These are phyloP conservation scores for Albula glossodonta DNA, from an alignment of 2,113 vertebrate species.

Conservation along the genomic window DNA sequence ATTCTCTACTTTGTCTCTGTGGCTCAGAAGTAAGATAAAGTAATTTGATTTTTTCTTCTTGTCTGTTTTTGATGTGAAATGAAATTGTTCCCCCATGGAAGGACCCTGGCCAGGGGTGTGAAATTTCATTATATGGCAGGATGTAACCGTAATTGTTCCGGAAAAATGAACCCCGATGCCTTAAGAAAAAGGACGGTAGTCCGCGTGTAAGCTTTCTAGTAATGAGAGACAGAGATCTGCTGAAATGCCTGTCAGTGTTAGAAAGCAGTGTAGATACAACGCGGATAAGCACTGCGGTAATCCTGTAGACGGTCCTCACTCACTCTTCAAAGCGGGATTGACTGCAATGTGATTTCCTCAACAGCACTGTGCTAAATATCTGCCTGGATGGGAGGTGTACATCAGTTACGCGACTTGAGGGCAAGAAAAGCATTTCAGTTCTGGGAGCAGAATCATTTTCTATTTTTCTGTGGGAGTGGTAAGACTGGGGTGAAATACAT, in stretches of 20 bases:
- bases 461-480: background rate
- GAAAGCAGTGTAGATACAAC: background rate
- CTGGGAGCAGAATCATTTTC: background rate
- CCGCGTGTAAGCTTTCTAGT: background rate
- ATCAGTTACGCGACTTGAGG: background rate
- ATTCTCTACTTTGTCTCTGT: background rate
- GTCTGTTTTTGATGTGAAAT: constrained; percentile 41
- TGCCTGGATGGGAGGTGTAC: background rate
- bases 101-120: constrained; percentile 23
- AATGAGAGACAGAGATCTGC: background rate
- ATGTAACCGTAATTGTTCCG: background rate
- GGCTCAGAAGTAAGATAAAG: constrained; percentile 14
- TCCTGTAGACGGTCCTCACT: background rate
- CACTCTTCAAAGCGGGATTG: background rate
- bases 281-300: background rate
- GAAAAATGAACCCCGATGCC: background rate
- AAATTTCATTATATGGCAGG: constrained; percentile 45
- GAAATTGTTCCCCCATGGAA: constrained; percentile 47
- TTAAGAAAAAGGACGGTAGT: background rate
- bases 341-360: background rate
- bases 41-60: background rate
- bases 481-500: background rate
- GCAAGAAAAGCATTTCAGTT: background rate
- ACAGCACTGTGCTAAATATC: background rate
- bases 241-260: background rate